Evolutionary conservation across 1,140 invertebrate genomes (phyloP), one percentile per base, ranked within the genome.

Genomic region (Drosophila arizonae): DNA sequence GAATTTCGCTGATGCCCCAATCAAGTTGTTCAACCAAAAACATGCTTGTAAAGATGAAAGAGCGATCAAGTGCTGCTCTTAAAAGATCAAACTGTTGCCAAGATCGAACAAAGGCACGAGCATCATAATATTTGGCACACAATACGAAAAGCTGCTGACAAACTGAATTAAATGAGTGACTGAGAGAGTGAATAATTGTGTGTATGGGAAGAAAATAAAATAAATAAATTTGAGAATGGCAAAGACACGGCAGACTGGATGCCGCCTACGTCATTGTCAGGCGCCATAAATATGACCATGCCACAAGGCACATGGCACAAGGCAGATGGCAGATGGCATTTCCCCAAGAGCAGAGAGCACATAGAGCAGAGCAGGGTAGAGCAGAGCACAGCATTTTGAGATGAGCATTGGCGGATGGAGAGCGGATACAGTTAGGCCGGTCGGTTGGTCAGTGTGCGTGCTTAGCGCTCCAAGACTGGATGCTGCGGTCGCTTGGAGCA

Each of bases 391-490:
- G 52, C 57, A 50, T 54, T 24, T 13, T n/a, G 43, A 50, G 13
- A 2, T 21, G 48, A 50, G 24, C 6, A 63, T 54, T 26, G 71
- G 30, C 33, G 52, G 45, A 65, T 48, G 71, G 48, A 70, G 72
- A 70, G 58, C 60, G 17, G 57, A 52, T 17, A 21, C 48, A 76
- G 57, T 54, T 67, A 24, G 30, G 36, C 45, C 58, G 50, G 62
- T 46, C 58, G 50, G 62, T 46, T 73, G 64, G 46, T 88, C 84
- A 88, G 84, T 88, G 67, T 87, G 79, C 80, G 33, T 75, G 62
- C 74, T 58, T 57, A 66, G 80, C 77, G 84, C 84, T 88, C 79
- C 84, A 84, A 89, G 84, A 84, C 74, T 84, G 84, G 84, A 80
- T 77, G 84, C 73, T 67, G 64, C 67, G 61, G 52, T 71, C 69